Evolutionary conservation across 2,888 invertebrate genomes (phyloP).

Genomic region (Amblyteles armatorius): DNA sequence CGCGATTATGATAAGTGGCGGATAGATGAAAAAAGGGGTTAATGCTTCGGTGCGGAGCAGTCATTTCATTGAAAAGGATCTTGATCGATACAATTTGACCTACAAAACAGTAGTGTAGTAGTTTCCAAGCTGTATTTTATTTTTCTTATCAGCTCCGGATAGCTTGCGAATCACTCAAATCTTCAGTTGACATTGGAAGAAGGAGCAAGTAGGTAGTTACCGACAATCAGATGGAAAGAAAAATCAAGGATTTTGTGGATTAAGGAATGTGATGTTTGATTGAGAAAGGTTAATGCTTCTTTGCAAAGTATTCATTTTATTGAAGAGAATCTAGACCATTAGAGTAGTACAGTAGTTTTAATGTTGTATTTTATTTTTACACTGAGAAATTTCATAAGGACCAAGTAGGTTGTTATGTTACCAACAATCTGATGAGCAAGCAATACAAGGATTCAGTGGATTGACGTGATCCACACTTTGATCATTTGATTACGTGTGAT

Average conservation of each 20-base stretch:
- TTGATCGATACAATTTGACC: no score
- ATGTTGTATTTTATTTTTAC: no score
- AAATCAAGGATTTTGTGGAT: background rate
- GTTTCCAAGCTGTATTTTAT: no score
- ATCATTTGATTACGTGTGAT: no score
- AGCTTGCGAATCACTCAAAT: background rate
- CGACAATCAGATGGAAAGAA: conserved; percentile 67
- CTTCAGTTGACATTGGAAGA: conserved; percentile 73
- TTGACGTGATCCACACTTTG: no score
- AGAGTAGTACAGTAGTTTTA: no score
- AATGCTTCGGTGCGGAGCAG: background rate
- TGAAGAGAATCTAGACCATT: no score
- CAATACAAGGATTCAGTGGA: no score
- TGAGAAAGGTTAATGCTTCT: background rate
- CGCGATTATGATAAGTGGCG: background rate
- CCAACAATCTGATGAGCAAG: no score
- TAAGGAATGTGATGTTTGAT: no score
- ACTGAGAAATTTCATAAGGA: conserved; percentile 72
- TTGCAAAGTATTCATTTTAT: background rate
- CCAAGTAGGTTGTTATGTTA: conserved; percentile 71
- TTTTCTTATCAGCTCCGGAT: no score
- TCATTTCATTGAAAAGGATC: background rate
- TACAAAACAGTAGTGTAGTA: background rate
- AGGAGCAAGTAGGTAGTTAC: conserved; percentile 71
- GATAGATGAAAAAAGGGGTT: no score